These are phyloP conservation scores for Zosterops japonicus DNA, from an alignment of 2,113 vertebrate genomes.

Conservation along the genomic window DNA sequence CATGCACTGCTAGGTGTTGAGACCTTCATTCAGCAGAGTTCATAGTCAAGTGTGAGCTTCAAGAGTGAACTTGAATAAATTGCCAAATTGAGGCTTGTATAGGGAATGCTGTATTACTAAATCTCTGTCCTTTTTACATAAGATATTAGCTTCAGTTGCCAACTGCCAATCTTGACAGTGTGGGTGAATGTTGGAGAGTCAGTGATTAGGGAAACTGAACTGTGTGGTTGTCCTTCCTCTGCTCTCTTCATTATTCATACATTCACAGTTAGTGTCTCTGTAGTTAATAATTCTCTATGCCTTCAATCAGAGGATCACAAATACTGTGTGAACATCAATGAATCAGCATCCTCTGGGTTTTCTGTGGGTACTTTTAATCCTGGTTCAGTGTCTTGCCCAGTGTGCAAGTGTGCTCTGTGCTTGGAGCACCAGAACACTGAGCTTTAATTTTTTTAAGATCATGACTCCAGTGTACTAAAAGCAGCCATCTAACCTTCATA, in stretches of 20 bases:
- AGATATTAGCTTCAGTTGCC: background rate
- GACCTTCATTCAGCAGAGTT: background rate
- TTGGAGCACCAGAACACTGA: background rate
- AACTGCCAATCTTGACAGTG: conserved; percentile 4
- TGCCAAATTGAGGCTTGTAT: background rate
- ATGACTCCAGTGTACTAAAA: background rate
- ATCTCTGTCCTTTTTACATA: background rate
- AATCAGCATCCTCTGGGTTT: background rate
- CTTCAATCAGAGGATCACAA: background rate
- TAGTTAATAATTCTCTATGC: conserved; percentile 45
- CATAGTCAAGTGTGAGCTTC: background rate
- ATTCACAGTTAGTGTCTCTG: conserved; percentile 12
- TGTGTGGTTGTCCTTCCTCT: conserved; percentile 14
- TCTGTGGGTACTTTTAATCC: background rate
- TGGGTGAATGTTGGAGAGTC: conserved; percentile 15
- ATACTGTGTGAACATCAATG: background rate
- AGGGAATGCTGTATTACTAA: background rate
- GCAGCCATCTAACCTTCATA: background rate
- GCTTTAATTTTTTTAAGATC: background rate
- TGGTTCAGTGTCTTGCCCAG: background rate
- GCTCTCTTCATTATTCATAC: conserved; percentile 48
- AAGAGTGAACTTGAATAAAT: background rate
- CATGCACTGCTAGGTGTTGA: background rate
- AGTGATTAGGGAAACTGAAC: conserved; percentile 16
- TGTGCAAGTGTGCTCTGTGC: background rate